These are phyloP conservation scores for Diglossa cyanea DNA, from an alignment of 2,797 vertebrate species.

Conservation along the genomic window DNA sequence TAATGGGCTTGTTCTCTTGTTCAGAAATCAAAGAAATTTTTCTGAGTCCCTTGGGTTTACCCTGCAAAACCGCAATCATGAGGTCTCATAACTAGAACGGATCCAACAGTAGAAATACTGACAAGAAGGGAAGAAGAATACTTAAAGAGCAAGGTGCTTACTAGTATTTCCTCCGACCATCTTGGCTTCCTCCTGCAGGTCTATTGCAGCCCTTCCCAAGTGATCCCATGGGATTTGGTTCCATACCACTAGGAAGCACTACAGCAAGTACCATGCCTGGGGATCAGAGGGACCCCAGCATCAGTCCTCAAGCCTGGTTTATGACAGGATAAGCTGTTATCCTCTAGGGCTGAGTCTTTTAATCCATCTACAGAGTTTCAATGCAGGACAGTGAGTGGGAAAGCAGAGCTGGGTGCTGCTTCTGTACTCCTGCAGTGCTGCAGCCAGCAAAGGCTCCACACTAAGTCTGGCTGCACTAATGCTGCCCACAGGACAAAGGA, in stretches of 20 bases:
- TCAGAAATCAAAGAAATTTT: not conserved
- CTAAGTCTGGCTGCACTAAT: not conserved
- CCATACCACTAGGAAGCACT: not conserved
- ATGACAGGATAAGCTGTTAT: not conserved
- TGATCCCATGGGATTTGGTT: not conserved
- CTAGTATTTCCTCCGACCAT: not conserved
- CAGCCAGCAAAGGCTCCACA: not conserved
- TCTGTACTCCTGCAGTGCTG: not conserved
- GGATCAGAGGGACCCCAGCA: not conserved
- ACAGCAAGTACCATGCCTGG: not conserved
- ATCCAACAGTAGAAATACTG: not conserved
- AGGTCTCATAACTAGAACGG: not conserved
- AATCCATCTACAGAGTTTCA: not conserved
- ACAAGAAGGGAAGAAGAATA: not conserved
- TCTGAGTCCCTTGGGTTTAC: not conserved
- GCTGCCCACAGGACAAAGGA: not conserved
- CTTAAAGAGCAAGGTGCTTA: not conserved
- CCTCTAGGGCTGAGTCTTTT: not conserved
- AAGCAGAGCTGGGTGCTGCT: not conserved
- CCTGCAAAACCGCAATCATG: not conserved
- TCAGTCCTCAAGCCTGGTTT: not conserved
- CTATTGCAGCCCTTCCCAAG: accelerated
- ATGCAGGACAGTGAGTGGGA: accelerated
- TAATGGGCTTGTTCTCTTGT: not conserved
- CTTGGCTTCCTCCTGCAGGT: not conserved